Percentiles rank a stretch among this genome's conserved stretches.
Evolutionary conservation across 2,888 invertebrate species (phyloP).

Genomic region (Cephalotes varians): DNA sequence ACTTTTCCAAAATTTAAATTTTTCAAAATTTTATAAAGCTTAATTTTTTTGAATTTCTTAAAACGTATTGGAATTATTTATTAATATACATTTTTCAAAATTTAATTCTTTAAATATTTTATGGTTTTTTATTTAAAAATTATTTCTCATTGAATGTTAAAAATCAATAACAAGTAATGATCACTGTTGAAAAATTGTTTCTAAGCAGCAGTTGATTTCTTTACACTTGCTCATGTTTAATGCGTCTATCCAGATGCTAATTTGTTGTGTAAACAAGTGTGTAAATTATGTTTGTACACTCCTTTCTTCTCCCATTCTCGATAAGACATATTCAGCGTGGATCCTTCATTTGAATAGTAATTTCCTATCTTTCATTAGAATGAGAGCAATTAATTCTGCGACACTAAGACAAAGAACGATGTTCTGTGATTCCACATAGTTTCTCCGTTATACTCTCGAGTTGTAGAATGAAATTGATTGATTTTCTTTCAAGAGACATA

Average conservation of each 20-base stretch:
- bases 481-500: not conserved
- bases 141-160: not conserved
- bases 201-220: not conserved
- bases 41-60: not conserved
- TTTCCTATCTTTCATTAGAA: not conserved
- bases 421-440: not conserved
- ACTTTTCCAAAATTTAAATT: not conserved
- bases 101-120: not conserved
- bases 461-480: not conserved
- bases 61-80: not conserved
- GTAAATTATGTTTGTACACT: constrained; percentile 18
- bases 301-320: not conserved
- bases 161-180: not conserved
- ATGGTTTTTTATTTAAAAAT: not conserved
- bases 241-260: constrained; percentile 6
- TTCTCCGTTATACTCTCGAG: not conserved
- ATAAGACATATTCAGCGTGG: constrained; percentile 8
- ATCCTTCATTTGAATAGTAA: constrained; percentile 34
- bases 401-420: not conserved
- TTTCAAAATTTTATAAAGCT: not conserved
- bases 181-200: not conserved
- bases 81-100: not conserved
- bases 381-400: constrained; percentile 33
- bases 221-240: not conserved
- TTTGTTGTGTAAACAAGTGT: constrained; percentile 16